Evolutionary conservation across 2,888 invertebrate genomes (phyloP).

Genomic region (Morpho deidamia): DNA sequence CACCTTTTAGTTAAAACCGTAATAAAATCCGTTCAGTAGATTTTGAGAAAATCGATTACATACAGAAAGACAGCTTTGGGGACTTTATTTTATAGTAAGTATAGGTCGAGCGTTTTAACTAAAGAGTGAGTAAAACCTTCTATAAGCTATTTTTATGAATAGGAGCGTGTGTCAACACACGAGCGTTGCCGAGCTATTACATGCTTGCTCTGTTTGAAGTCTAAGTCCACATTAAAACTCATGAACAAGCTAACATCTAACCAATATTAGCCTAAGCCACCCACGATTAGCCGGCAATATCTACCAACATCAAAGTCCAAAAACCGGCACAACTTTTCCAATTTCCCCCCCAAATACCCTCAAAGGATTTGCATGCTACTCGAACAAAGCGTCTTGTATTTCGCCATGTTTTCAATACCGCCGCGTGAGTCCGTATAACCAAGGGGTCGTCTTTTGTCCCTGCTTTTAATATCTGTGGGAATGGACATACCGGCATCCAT

Average conservation of each 20-base stretch:
- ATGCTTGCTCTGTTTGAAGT: background rate
- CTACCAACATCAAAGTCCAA: constrained; percentile 56
- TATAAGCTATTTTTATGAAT: no score
- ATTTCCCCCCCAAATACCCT: constrained; percentile 63
- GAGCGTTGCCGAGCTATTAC: no score
- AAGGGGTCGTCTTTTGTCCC: constrained; percentile 64
- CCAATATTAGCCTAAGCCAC: constrained; percentile 16
- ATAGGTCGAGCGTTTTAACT: no score
- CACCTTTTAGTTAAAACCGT: no score
- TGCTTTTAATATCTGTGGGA: constrained; percentile 77
- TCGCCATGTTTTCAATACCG: constrained; percentile 71
- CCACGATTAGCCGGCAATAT: constrained; percentile 42
- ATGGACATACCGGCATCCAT: constrained; percentile 74
- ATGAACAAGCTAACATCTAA: constrained; percentile 1
- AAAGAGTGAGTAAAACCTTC: no score
- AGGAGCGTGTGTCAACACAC: no score
- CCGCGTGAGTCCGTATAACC: constrained; percentile 64
- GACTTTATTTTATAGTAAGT: no score
- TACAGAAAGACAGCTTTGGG: no score
- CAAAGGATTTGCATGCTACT: constrained; percentile 69
- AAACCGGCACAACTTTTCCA: constrained; percentile 63
- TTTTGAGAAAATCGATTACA: no score
- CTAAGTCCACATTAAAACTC: background rate
- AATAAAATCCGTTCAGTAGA: no score
- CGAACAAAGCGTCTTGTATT: constrained; percentile 56